Conservation (phyloP, 1,140 invertebrate genomes). For the Drosophila sechellia region DNA sequence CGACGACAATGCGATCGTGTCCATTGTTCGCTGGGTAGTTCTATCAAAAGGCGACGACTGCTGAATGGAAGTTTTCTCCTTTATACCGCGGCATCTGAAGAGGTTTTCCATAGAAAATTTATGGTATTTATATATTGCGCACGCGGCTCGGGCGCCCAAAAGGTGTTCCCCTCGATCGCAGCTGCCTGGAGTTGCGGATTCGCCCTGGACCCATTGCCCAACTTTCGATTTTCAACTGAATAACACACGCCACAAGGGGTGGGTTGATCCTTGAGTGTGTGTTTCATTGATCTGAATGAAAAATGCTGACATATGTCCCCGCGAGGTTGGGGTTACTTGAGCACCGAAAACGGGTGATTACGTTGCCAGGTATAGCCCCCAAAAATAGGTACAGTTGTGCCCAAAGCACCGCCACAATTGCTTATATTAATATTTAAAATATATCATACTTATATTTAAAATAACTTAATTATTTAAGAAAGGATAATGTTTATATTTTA, state of each 20-base stretch:
- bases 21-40: constrained; percentile 51
- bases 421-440: too few relatives aligned
- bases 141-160: constrained; percentile 55
- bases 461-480: too few relatives aligned
- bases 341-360: constrained; percentile 7
- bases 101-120: constrained; percentile 73
- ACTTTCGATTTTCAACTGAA: neutral
- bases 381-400: constrained; percentile 16
- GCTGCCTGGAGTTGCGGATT: constrained; percentile 66
- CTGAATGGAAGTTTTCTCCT: constrained; percentile 71
- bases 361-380: neutral
- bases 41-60: constrained; percentile 46
- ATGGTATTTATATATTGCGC: constrained; percentile 63
- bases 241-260: constrained; percentile 50
- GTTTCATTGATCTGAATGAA: constrained; percentile 39
- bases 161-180: constrained; percentile 56
- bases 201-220: constrained; percentile 28
- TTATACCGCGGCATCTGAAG: constrained; percentile 50
- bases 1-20: constrained; percentile 48
- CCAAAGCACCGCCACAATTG: too few relatives aligned
- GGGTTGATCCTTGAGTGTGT: constrained; percentile 27
- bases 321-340: constrained; percentile 21
- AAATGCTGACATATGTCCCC: constrained; percentile 52
- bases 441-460: too few relatives aligned
- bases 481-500: too few relatives aligned